Base-by-base conservation (phyloP, 2,888 invertebrate genomes). In the Callosobruchus maculatus region DNA sequence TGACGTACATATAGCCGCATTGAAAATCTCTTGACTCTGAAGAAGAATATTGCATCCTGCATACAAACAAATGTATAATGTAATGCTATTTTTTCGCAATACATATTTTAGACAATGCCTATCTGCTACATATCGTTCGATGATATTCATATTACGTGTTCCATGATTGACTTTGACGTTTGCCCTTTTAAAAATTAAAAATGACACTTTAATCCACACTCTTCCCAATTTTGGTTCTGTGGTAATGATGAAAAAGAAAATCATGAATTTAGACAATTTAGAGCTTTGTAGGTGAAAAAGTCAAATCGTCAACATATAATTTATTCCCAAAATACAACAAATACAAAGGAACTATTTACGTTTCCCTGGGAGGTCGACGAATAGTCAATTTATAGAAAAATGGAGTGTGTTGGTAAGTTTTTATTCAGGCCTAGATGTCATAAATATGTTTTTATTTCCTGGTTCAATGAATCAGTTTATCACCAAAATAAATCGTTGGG, bases 371-470 rank as follows among this genome's bases (percentile, higher is more conserved):
- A 9, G 20, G 21, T 49, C 7, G 49, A 18, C 7, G 3, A 49
- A 20, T 22, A 68, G 2, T 68, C 20, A 26, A 30, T 1, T 20
- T 22, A 30, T 21, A 18, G 0, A 21, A 49, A 20, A 20, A 79
- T 79, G 79, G 79, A 79, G 74, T 78, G 79, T 78, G 77, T 79
- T 72, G 79, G 79, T 79, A 72, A 78, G 79, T 77, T 49, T 49
- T 49, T 49, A 13, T 49, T 49, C 13, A 49, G 49, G 7, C 49
- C 49, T 49, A 26, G 26, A 4, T 49, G 49, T 49, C 49, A 49
- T 1, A 13, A 49, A 49, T 49, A 49, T 49, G 49, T 3, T 49
- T 49, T 49, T 49, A 49, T 18, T 49, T 49, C 49, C 18, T 49
- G 49, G 18, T 18, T 49, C 49, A 49, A 1, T 49, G 49, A 73